Evolutionary conservation across 2,888 invertebrate genomes (phyloP).

Genomic region (Volucella inflata): DNA sequence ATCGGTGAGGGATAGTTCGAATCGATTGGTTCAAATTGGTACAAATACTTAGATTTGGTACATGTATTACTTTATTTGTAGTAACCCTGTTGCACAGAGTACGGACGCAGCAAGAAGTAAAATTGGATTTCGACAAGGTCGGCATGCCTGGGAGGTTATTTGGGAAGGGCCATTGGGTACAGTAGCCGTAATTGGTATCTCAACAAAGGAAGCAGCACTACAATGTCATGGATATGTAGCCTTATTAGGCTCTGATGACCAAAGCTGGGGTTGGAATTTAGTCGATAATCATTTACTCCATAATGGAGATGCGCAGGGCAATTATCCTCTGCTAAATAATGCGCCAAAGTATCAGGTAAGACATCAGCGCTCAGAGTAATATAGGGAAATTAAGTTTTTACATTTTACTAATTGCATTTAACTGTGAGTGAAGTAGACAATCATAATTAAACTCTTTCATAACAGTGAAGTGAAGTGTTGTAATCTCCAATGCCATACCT

Average conservation of each 20-base stretch:
- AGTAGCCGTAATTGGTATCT: slow-evolving; percentile 97
- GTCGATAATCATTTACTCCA: slow-evolving; percentile 98
- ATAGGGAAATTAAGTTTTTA: no score
- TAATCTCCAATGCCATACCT: slow-evolving; percentile 6
- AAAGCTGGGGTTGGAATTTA: slow-evolving; percentile 99
- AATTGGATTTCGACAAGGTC: slow-evolving; percentile 94
- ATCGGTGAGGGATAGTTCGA: slow-evolving; percentile 85
- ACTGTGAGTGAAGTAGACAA: neutral
- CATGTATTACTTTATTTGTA: slow-evolving; percentile 78
- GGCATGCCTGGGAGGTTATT: slow-evolving; percentile 99
- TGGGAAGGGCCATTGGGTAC: slow-evolving; percentile 99
- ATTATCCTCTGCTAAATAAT: slow-evolving; percentile 96
- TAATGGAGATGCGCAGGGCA: slow-evolving; percentile 97
- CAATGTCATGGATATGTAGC: slow-evolving; percentile 98
- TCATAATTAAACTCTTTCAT: neutral
- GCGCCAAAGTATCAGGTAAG: slow-evolving; percentile 98
- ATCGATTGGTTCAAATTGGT: slow-evolving; percentile 1
- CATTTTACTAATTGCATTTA: neutral
- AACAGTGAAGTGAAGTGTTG: neutral
- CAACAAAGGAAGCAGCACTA: slow-evolving; percentile 96
- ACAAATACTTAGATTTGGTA: neutral
- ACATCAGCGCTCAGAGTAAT: neutral
- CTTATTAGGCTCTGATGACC: slow-evolving; percentile 96
- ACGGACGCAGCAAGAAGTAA: slow-evolving; percentile 97
- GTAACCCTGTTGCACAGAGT: slow-evolving; percentile 99